Conservation (phyloP, 35 echinoderm and acorn worm species). For the Lytechinus pictus region DNA sequence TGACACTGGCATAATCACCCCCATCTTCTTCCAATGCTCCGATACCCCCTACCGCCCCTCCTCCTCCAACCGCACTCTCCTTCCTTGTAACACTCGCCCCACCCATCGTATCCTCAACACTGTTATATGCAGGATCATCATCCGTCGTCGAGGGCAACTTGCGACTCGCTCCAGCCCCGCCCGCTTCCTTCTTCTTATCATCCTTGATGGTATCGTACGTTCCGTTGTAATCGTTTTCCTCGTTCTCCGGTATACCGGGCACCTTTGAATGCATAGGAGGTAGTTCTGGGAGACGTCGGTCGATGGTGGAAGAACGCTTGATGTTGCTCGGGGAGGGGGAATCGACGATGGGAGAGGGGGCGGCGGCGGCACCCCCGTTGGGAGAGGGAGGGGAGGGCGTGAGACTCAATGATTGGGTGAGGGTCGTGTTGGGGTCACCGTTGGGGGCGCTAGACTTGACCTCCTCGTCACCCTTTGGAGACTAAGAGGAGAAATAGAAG, state of each 20-base stretch:
- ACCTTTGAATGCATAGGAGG: slow-evolving; percentile 23
- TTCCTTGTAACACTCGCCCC: neutral
- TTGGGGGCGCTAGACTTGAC: neutral
- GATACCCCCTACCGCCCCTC: neutral
- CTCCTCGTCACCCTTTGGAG: neutral
- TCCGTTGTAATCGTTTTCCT: slow-evolving; percentile 39
- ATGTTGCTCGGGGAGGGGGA: neutral
- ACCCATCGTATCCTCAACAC: slow-evolving; percentile 18
- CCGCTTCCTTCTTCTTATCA: slow-evolving; percentile 29
- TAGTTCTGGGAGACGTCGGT: slow-evolving; percentile 37
- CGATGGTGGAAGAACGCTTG: slow-evolving; percentile 27
- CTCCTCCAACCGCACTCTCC: neutral
- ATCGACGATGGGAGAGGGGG: neutral
- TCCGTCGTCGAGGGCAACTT: neutral
- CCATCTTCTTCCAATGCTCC: neutral
- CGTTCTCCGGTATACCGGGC: neutral
- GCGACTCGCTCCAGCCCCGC: neutral
- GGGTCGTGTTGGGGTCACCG: neutral
- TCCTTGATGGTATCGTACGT: slow-evolving; percentile 46
- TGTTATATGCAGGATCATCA: slow-evolving; percentile 30
- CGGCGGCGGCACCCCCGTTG: neutral
- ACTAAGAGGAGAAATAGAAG: neutral
- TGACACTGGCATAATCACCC: slow-evolving; percentile 39
- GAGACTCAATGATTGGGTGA: slow-evolving; percentile 5
- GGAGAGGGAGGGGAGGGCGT: neutral